phyloP scores from a whole-genome alignment of 2,888 invertebrate genomes.

The Acrocyrtus sp. region DNA sequence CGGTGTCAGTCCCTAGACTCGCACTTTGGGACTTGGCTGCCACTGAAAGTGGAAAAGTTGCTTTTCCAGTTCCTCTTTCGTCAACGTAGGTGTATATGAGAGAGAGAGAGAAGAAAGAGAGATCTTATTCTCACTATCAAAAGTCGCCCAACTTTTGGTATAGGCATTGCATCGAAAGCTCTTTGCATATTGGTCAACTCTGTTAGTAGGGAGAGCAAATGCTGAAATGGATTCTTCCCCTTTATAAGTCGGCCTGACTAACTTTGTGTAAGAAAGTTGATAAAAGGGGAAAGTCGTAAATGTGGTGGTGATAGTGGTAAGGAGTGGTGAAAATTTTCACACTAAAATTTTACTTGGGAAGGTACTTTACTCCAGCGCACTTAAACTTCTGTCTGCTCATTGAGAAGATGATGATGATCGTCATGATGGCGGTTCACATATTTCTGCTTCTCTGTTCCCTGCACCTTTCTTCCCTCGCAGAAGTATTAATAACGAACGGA shows the following conservation, averaged over 20 bases:
- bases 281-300: neutral
- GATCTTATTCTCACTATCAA: neutral
- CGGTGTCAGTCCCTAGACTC: neutral
- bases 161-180: conserved; percentile 7
- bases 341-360: conserved; percentile 12
- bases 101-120: neutral
- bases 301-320: conserved; percentile 13
- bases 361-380: neutral
- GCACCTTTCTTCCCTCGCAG: neutral
- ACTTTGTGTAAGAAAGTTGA: neutral
- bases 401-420: too few species aligned
- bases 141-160: neutral
- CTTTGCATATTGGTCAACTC: conserved; percentile 41
- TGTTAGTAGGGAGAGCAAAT: conserved; percentile 13
- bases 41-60: neutral
- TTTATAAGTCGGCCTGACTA: neutral
- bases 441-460: neutral
- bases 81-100: neutral
- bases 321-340: conserved; percentile 30
- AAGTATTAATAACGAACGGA: conserved; percentile 18
- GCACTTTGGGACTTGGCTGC: neutral
- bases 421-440: too few species aligned
- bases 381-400: neutral
- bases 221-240: conserved; percentile 8
- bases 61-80: neutral